Evolutionary conservation across 1,140 invertebrate species (phyloP), one percentile per base, ranked within the genome.

Genomic region (Achatina immaculata): DNA sequence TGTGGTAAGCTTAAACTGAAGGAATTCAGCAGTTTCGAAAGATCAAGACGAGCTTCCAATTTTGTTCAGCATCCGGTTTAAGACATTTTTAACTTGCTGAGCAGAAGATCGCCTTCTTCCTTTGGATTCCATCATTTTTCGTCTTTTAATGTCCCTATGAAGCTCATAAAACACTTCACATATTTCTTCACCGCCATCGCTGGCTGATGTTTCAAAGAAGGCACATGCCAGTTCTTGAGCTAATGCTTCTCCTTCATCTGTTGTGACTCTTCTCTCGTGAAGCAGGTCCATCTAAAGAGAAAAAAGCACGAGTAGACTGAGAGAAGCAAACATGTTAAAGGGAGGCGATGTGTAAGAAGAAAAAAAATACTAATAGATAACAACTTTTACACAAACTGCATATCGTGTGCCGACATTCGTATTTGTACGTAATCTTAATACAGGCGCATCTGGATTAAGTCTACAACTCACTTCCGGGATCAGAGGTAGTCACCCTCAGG

Each of bases 161-260:
- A 90, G 83, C 81, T 91, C 88, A 68, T 89, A 83, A 74, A 91
- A 91, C 43, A 89, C 83, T 82, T 90, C 85, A 19, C 71, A 66
- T 28, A 89, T 87, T 65, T 89, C 88, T 45, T 95, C 95, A 62
- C 95, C 94, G 83, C 94, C 95, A 86, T 96, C 95, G 74, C 95
- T 92, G 0, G 95, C 95, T 0, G 95, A 96, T 68, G 96, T 95
- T 90, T 96, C 95, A 88, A 95, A 95, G 86, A 96, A 96, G 81
- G 95, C 94, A 88, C 95, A 96, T 51, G 95, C 95, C 84, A 96
- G 88, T 68, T 95, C 91, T 94, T 95, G 87, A 81, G 94, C 95
- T 34, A 95, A 90, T 9, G 93, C 91, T 83, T 95, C 94, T 0
- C 95, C 97, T 91, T 98, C 96, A 84, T 96, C 95, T 7, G 93